Conservation (phyloP, 2,888 invertebrate species). For the Scelioninae gen. 1 region DNA sequence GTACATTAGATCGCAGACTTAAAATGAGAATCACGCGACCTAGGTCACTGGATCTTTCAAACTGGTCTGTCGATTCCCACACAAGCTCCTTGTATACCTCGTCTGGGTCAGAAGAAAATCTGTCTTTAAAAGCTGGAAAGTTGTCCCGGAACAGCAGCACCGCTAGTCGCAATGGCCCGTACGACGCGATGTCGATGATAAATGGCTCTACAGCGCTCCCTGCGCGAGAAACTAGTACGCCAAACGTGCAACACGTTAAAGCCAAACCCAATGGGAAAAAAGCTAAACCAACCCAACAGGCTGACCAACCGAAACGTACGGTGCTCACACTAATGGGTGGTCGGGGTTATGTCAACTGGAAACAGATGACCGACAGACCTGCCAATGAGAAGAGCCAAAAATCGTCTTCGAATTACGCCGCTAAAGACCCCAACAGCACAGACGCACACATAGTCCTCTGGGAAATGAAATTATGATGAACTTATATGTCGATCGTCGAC, state of each 20-base stretch:
- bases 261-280: constrained; percentile 80
- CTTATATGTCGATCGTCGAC: constrained; percentile 15
- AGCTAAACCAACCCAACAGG: constrained; percentile 83
- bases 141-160: constrained; percentile 91
- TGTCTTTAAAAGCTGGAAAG: constrained; percentile 88
- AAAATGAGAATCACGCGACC: constrained; percentile 93
- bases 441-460: constrained; percentile 96
- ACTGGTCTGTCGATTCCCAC: constrained; percentile 94
- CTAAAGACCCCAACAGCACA: constrained; percentile 90
- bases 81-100: constrained; percentile 92
- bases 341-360: constrained; percentile 94
- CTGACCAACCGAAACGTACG: constrained; percentile 87
- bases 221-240: constrained; percentile 72
- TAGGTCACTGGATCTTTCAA: constrained; percentile 92
- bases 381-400: constrained; percentile 85
- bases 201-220: constrained; percentile 64
- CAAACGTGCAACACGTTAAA: constrained; percentile 69
- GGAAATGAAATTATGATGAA: constrained; percentile 92
- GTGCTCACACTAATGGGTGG: constrained; percentile 95
- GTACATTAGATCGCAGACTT: constrained; percentile 91
- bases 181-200: constrained; percentile 76
- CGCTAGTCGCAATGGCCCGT: constrained; percentile 88
- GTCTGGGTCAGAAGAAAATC: constrained; percentile 93
- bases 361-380: constrained; percentile 86
- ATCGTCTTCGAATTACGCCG: constrained; percentile 75